Percentiles rank a stretch among this genome's conserved stretches.
Conservation (phyloP, 1,140 invertebrate species). For the Charaxes varanes region DNA sequence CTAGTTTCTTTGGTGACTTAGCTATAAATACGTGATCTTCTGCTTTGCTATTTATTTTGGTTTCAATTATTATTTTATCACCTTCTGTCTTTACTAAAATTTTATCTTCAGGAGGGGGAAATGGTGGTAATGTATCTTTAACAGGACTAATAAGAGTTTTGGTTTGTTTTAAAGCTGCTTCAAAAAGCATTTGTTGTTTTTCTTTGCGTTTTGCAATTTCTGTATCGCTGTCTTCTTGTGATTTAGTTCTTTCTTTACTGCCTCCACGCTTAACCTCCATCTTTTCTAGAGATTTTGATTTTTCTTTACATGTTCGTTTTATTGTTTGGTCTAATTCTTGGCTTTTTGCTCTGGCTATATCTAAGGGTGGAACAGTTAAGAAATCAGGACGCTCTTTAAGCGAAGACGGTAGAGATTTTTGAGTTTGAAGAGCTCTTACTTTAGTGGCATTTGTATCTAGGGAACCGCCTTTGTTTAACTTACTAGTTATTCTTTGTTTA, state of each 20-base stretch:
- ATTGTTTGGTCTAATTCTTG: slow-evolving; percentile 76
- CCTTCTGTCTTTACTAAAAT: slow-evolving; percentile 77
- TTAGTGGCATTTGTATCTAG: slow-evolving; percentile 67
- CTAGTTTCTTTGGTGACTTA: slow-evolving; percentile 80
- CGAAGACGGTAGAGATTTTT: slow-evolving; percentile 71
- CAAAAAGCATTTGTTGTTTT: slow-evolving; percentile 81
- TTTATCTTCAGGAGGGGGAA: slow-evolving; percentile 80
- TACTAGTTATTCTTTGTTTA: slow-evolving; percentile 49
- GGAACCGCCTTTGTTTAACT: slow-evolving; percentile 65
- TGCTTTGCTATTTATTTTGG: slow-evolving; percentile 76
- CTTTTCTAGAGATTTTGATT: slow-evolving; percentile 79
- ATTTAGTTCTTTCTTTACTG: slow-evolving; percentile 80
- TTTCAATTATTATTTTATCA: slow-evolving; percentile 79
- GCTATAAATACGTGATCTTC: slow-evolving; percentile 81
- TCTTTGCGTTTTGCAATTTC: slow-evolving; percentile 81
- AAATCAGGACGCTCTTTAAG: slow-evolving; percentile 71
- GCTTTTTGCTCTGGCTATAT: slow-evolving; percentile 77
- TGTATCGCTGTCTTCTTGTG: slow-evolving; percentile 80
- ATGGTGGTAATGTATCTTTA: slow-evolving; percentile 79
- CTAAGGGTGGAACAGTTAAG: slow-evolving; percentile 71
- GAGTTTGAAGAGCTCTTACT: slow-evolving; percentile 64
- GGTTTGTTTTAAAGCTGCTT: slow-evolving; percentile 81
- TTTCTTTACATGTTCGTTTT: slow-evolving; percentile 76
- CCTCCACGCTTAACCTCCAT: slow-evolving; percentile 75
- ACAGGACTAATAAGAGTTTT: slow-evolving; percentile 81